Conservation (phyloP, 2,888 invertebrate species). For the Temnothorax unifasciatus region DNA sequence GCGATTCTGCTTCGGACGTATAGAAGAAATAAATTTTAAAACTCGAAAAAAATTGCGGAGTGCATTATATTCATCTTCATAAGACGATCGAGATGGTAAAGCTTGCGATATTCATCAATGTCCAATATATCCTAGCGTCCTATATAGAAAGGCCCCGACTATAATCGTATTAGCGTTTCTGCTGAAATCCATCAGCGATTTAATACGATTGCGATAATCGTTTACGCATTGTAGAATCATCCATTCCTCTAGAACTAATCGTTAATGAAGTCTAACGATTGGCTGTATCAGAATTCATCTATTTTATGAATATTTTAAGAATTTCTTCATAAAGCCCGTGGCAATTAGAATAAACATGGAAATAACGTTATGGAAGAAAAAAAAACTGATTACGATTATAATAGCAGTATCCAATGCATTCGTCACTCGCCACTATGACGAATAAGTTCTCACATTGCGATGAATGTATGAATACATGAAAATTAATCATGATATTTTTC, state of each 20-base stretch:
- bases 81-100: not conserved
- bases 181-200: conserved; percentile 45
- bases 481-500: conserved; percentile 31
- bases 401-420: conserved; percentile 45
- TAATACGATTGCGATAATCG: conserved; percentile 55
- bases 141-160: conserved; percentile 27
- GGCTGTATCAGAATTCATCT: conserved; percentile 33
- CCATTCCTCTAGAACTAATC: conserved; percentile 49
- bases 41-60: not conserved
- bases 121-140: not conserved
- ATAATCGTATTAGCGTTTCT: conserved; percentile 49
- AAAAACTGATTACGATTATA: conserved; percentile 38
- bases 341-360: conserved; percentile 36
- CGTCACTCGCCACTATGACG: conserved; percentile 46
- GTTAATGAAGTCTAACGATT: conserved; percentile 47
- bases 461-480: conserved; percentile 20
- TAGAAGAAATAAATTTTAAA: not conserved
- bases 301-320: conserved; percentile 38
- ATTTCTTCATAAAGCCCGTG: conserved; percentile 1
- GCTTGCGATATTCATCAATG: conserved; percentile 35
- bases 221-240: conserved; percentile 39
- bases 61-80: not conserved
- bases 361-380: conserved; percentile 3
- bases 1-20: not conserved
- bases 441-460: conserved; percentile 20